Base-by-base conservation (phyloP, 2,113 vertebrate genomes). In the Tautogolabrus adspersus region DNA sequence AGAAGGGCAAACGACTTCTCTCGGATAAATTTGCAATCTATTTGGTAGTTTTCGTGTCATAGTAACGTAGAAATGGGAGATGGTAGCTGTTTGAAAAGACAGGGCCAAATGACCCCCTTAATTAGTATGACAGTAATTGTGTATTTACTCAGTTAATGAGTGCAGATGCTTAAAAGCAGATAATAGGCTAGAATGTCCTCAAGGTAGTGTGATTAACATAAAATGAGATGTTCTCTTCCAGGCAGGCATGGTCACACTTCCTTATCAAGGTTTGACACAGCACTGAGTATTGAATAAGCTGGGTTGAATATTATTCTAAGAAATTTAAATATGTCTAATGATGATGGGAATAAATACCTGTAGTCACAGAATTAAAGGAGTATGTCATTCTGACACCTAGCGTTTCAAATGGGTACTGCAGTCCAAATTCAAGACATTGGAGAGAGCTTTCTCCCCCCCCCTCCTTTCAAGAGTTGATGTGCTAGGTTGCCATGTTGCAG, bases 141-240 rank as follows among this genome's bases (percentile, higher is more conserved):
- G 81, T 88, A 90, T 93, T 92, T 90, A 89, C 75, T 82, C 77
- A 79, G 68, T 72, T 92, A 93, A 93, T 91, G 88, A 89, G 84
- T 81, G 79, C 85, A 88, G 90, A 92, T 92, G 89, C 85, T 87
- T 87, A 73, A 84, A 87, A 83, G 87, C 77, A 89, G 87, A 92
- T 88, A 93, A 93, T 77, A 59, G 87, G 55, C 37, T 70, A 79
- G 57, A 54, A 68, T 80, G 81, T 91, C 88, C 84, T 86, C 22
- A 78, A 86, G 88, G 82, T 69, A 60, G 46, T 63, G 72, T 54
- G 78, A 89, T 88, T 82, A 78, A 81, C 82, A 90, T 82, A 77
- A 86, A 90, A 78, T 69, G 9, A 70, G 80, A 13, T 68, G 64
- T 67, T 15, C 66, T 58, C 57, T 59, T 56, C 70, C 30, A 62